These are phyloP conservation scores for Drosophila mauritiana DNA, from an alignment of 1,140 invertebrate species.

Conservation along the genomic window DNA sequence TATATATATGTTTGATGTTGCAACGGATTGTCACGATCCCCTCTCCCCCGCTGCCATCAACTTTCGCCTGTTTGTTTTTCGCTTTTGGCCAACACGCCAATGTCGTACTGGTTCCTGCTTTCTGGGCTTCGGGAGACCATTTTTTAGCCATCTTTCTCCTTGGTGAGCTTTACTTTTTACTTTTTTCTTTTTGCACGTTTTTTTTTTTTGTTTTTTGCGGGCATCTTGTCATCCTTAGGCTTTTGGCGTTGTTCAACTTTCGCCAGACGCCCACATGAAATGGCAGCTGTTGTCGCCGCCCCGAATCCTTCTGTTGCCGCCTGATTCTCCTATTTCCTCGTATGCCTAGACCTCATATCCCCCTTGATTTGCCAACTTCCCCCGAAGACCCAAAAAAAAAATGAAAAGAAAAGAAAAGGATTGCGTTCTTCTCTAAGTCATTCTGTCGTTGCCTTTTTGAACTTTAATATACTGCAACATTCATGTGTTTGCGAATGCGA, in stretches of 20 bases:
- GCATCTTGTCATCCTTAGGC: constrained; percentile 66
- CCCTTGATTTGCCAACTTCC: constrained; percentile 1
- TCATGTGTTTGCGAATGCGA: constrained; percentile 29
- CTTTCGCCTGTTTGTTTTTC: constrained; percentile 38
- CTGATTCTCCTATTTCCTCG: constrained; percentile 2
- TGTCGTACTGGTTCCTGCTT: constrained; percentile 35
- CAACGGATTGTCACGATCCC: too few relatives aligned
- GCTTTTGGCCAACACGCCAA: constrained; percentile 35
- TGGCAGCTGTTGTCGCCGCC: constrained; percentile 46
- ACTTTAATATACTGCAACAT: constrained; percentile 61
- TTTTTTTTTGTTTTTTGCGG: constrained; percentile 1
- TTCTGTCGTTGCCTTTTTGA: constrained; percentile 64
- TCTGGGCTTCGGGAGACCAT: constrained; percentile 7
- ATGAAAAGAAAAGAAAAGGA: neutral
- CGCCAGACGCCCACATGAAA: constrained; percentile 55
- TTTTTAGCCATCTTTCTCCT: constrained; percentile 8
- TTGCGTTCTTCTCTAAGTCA: constrained; percentile 52
- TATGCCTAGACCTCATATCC: neutral
- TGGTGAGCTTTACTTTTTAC: constrained; percentile 2
- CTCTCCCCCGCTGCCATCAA: neutral
- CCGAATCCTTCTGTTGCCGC: constrained; percentile 1
- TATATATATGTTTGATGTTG: too few relatives aligned
- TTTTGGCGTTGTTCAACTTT: constrained; percentile 61
- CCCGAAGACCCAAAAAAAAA: constrained; percentile 1
- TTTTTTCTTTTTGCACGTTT: constrained; percentile 11